Evolutionary conservation across 1,140 invertebrate species (phyloP).

Genomic region (Drosophila parabipectinata): DNA sequence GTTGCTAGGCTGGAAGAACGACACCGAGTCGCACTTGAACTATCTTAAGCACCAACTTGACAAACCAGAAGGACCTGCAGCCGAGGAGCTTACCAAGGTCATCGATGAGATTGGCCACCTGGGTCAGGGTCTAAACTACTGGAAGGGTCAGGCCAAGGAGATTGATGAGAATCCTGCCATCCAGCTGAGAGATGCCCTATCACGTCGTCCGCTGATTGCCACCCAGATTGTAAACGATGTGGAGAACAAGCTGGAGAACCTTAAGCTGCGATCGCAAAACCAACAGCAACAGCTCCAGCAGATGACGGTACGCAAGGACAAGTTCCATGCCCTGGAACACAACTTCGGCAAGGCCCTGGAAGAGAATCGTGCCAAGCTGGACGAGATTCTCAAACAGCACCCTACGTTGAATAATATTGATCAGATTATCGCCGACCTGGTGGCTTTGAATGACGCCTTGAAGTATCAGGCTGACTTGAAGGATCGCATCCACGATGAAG

Average conservation of each 20-base stretch:
- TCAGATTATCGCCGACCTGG: slow-evolving; percentile 82
- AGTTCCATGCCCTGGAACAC: slow-evolving; percentile 88
- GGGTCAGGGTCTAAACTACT: slow-evolving; percentile 87
- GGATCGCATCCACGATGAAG: slow-evolving; percentile 88
- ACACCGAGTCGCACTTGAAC: slow-evolving; percentile 91
- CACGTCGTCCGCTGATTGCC: slow-evolving; percentile 88
- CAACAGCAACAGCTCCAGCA: slow-evolving; percentile 89
- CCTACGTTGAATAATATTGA: slow-evolving; percentile 79
- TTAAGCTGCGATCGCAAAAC: slow-evolving; percentile 87
- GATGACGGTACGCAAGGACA: slow-evolving; percentile 88
- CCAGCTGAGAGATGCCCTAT: slow-evolving; percentile 88
- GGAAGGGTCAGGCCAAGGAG: slow-evolving; percentile 88
- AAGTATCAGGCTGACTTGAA: slow-evolving; percentile 85
- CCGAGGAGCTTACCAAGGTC: slow-evolving; percentile 87
- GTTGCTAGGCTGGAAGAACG: slow-evolving; percentile 91
- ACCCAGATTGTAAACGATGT: slow-evolving; percentile 89
- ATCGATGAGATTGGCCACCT: slow-evolving; percentile 89
- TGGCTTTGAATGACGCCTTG: slow-evolving; percentile 84
- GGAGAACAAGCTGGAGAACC: slow-evolving; percentile 87
- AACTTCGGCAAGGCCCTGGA: slow-evolving; percentile 87
- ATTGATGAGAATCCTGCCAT: slow-evolving; percentile 89
- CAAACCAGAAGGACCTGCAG: slow-evolving; percentile 88
- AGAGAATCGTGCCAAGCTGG: slow-evolving; percentile 85
- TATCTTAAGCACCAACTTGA: slow-evolving; percentile 92
- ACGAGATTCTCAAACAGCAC: slow-evolving; percentile 85